Base-by-base conservation (phyloP, 2,113 vertebrate genomes). In the Rattus norvegicus region DNA sequence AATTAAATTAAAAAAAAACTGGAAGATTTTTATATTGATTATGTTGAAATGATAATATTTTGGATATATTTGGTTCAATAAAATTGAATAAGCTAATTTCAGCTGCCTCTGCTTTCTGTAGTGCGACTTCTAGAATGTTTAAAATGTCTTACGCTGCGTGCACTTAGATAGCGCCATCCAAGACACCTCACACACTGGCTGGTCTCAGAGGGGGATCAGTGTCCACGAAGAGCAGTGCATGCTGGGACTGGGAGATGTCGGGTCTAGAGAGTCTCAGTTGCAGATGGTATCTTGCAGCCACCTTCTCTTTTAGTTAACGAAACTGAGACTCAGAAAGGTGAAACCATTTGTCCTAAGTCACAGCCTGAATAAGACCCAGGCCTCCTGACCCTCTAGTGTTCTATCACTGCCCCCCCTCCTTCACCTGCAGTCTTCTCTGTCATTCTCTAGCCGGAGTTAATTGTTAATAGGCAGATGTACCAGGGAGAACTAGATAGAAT, bases 1-100 rank as follows among this genome's bases (percentile, higher is more conserved):
- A 81, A n/a, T 16, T 43, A 28, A 84, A 65, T 63, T 17, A 43
- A 80, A 86, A 63, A 12, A 85, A 36, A 43, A 43, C 43, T 43
- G 43, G 43, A 43, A 87, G 5, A 84, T 81, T 96, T 96, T 75
- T 67, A 92, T 89, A 91, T 85, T 89, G 81, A 94, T 54, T 54
- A 43, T 95, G 86, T 91, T 73, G 49, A 96, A 92, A 92, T 96
- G 43, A 65, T 54, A 52, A 16, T 84, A 80, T 94, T 96, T 97
- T 97, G 67, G 86, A 56, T 81, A 96, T 89, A 65, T 43, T 80
- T 36, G 22, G 26, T 72, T 87, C 83, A 97, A 96, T 97, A 93
- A 97, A 97, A 77, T 95, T n/a, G 61, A 7, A 88, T 90, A 89
- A 93, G 72, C 72, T 56, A 24, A 88, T 65, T 81, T 80, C 17